Evolutionary conservation across 2,797 vertebrate genomes (phyloP).

Genomic region (Enteromius mattozi): DNA sequence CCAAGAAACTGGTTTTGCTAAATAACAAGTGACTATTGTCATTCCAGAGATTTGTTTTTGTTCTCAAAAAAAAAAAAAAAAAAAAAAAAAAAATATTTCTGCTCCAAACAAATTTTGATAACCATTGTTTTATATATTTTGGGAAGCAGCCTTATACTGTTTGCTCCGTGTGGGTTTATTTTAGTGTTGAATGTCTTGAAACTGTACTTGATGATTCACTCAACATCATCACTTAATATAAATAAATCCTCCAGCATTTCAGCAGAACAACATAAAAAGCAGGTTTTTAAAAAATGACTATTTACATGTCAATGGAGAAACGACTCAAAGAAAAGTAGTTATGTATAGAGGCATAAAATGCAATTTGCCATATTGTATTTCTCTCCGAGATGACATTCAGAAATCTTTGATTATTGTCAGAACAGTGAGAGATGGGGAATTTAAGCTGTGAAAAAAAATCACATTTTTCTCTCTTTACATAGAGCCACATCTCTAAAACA

Average conservation of each 20-base stretch:
- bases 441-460: background rate
- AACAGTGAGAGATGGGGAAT: background rate
- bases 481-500: background rate
- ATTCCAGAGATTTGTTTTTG: too few species aligned
- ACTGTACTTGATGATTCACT: background rate
- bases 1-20: background rate
- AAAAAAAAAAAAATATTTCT: background rate
- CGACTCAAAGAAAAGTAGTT: background rate
- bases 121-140: background rate
- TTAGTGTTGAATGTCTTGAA: slow-evolving; percentile 1
- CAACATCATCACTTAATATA: background rate
- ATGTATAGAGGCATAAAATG: background rate
- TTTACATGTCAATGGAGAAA: slow-evolving; percentile 21
- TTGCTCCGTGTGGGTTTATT: background rate
- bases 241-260: background rate
- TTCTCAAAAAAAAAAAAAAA: background rate
- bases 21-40: background rate
- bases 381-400: slow-evolving; percentile 2
- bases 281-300: background rate
- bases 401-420: slow-evolving; percentile 16
- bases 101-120: background rate
- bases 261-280: background rate
- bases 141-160: background rate
- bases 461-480: slow-evolving; percentile 2
- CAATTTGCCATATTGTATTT: background rate